Evolutionary conservation across 2,797 vertebrate species (phyloP).

Genomic region (Propithecus perrieri): DNA sequence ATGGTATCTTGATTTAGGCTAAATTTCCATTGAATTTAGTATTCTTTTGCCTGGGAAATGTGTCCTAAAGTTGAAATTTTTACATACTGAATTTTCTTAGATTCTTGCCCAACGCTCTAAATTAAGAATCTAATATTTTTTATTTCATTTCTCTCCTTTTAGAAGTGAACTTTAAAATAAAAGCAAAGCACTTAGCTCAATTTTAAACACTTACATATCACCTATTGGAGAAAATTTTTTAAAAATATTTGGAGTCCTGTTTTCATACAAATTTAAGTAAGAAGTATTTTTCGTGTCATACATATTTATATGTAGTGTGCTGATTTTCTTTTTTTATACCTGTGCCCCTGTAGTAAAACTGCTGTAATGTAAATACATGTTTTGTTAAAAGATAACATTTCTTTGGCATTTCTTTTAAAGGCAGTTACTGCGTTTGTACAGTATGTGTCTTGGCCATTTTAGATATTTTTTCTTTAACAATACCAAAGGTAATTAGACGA

Average conservation of each 20-base stretch:
- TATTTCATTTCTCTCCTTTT: constrained; percentile 73
- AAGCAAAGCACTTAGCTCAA: constrained; percentile 85
- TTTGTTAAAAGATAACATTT: constrained; percentile 84
- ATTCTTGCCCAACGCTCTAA: constrained; percentile 51
- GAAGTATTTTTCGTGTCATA: constrained; percentile 85
- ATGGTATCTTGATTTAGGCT: constrained; percentile 71
- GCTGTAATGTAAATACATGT: constrained; percentile 87
- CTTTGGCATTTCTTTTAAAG: constrained; percentile 80
- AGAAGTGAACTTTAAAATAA: constrained; percentile 73
- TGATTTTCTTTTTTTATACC: constrained; percentile 82
- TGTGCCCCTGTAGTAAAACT: constrained; percentile 79
- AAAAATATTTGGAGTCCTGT: constrained; percentile 84
- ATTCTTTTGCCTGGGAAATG: constrained; percentile 70
- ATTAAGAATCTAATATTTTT: constrained; percentile 74
- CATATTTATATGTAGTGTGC: constrained; percentile 87
- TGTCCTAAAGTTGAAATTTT: constrained; percentile 69
- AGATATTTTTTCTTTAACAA: constrained; percentile 77
- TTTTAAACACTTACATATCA: constrained; percentile 78
- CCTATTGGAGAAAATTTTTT: constrained; percentile 82
- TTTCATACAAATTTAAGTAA: constrained; percentile 85
- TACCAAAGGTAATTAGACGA: constrained; percentile 79
- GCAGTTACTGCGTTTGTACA: constrained; percentile 85
- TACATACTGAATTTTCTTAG: constrained; percentile 59
- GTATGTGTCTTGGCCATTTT: constrained; percentile 82
- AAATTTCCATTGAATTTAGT: constrained; percentile 71